These are phyloP conservation scores for Amblyraja radiata DNA, from an alignment of 2,797 vertebrate genomes.

Conservation along the genomic window DNA sequence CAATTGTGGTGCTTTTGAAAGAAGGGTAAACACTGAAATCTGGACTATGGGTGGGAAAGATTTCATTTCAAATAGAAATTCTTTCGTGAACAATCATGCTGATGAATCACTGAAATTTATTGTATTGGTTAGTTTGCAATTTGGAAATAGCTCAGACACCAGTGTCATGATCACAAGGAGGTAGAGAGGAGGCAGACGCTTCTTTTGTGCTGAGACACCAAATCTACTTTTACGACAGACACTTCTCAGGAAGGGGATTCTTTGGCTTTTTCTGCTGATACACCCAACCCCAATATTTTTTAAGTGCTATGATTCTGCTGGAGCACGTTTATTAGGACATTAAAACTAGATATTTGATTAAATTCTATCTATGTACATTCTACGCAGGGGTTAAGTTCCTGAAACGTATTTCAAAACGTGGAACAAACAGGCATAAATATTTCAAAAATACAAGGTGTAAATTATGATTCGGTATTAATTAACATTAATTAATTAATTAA, in stretches of 20 bases:
- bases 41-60: too few relatives aligned
- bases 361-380: too few relatives aligned
- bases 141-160: background rate
- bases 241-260: background rate
- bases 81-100: background rate
- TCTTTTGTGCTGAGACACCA: background rate
- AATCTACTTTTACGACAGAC: background rate
- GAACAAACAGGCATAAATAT: too few relatives aligned
- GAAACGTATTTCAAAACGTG: too few relatives aligned
- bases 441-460: too few relatives aligned
- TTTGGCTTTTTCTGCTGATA: background rate
- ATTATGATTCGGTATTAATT: too few relatives aligned
- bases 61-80: constrained; percentile 20
- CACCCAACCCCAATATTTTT: too few relatives aligned
- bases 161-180: background rate
- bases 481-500: too few relatives aligned
- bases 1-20: background rate
- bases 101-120: background rate
- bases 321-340: too few relatives aligned
- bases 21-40: background rate
- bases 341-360: too few relatives aligned
- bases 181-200: background rate
- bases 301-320: too few relatives aligned
- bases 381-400: too few relatives aligned
- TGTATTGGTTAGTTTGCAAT: background rate